Evolutionary conservation across 2,113 vertebrate species (phyloP).

Genomic region (Panurus biarmicus): DNA sequence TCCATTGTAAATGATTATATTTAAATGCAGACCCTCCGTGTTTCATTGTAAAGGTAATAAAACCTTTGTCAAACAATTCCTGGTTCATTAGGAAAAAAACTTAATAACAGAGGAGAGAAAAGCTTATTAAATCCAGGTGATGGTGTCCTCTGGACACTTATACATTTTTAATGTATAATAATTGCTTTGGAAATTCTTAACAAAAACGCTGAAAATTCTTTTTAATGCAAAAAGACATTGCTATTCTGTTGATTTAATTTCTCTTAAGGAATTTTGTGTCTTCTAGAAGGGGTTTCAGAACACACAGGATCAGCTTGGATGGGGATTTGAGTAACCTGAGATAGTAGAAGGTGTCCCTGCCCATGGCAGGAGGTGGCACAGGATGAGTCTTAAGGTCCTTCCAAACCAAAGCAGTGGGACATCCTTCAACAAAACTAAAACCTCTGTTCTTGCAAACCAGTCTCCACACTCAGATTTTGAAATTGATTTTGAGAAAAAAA

Average conservation of each 20-base stretch:
- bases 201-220: neutral
- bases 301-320: neutral
- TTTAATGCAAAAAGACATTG: neutral
- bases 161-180: neutral
- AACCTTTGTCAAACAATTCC: neutral
- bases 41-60: neutral
- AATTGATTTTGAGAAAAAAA: neutral
- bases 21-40: neutral
- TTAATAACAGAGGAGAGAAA: neutral
- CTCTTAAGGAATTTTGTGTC: neutral
- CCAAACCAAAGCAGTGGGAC: neutral
- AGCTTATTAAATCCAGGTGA: neutral
- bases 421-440: neutral
- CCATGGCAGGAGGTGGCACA: neutral
- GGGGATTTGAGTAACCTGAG: neutral
- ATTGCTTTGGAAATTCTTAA: neutral
- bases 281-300: neutral
- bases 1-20: neutral
- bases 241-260: neutral
- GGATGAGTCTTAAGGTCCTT: neutral
- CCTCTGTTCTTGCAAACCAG: accelerated
- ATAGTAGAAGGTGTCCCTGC: neutral
- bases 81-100: neutral
- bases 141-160: neutral
- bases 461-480: neutral